phyloP scores from a whole-genome alignment of 2,888 invertebrate species.

The Diaprepes abbreviatus region DNA sequence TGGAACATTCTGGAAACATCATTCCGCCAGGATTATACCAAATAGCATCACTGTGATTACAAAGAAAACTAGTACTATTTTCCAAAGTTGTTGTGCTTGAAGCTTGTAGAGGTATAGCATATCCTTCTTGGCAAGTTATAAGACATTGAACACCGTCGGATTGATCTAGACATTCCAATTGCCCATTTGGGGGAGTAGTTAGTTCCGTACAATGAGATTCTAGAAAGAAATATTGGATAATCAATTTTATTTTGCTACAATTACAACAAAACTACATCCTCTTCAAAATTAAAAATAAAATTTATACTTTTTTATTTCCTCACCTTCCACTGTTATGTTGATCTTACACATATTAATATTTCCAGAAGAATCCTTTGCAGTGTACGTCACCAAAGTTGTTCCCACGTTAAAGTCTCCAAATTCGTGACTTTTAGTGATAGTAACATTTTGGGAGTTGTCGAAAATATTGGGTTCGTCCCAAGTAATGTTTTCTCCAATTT shows the following conservation, averaged over 20 bases:
- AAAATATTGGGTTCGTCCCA: conserved; percentile 74
- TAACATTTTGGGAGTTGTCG: conserved; percentile 71
- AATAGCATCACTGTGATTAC: conserved; percentile 63
- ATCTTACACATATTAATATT: conserved; percentile 74
- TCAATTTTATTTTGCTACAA: too few relatives aligned
- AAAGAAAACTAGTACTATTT: conserved; percentile 54
- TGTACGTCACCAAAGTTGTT: conserved; percentile 71
- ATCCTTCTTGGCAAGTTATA: conserved; percentile 74
- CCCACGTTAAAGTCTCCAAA: conserved; percentile 72
- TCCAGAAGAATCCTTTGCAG: conserved; percentile 71
- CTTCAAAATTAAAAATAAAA: too few relatives aligned
- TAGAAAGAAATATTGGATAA: conserved; percentile 46
- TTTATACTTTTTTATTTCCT: too few relatives aligned
- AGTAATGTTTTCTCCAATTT: conserved; percentile 67
- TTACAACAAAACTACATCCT: too few relatives aligned
- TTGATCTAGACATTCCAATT: conserved; percentile 59
- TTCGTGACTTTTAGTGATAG: conserved; percentile 64
- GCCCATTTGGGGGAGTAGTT: conserved; percentile 61
- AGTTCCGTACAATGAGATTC: conserved; percentile 62
- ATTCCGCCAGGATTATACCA: conserved; percentile 64
- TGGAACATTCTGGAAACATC: conserved; percentile 72
- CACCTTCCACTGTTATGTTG: conserved; percentile 74
- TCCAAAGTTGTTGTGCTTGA: conserved; percentile 37
- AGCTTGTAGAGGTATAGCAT: conserved; percentile 70
- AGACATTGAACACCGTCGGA: conserved; percentile 67